A percentile compares a stretch with the other conserved stretches of the same genome.
Conservation (phyloP, 1,140 invertebrate species). For the Drosophila repleta region DNA sequence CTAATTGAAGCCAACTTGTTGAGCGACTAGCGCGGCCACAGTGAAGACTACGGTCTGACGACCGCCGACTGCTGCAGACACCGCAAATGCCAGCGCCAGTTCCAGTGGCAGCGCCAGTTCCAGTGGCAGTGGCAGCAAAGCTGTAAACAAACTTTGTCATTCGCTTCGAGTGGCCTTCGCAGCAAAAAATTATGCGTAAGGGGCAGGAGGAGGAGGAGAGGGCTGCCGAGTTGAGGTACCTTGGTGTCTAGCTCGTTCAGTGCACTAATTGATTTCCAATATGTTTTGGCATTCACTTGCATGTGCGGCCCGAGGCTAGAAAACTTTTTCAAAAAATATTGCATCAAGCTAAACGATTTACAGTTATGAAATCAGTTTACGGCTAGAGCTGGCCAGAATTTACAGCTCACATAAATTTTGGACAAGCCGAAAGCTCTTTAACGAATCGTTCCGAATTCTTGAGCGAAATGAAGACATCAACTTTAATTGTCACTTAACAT, state of each 20-base stretch:
- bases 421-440: not conserved
- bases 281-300: constrained; percentile 48
- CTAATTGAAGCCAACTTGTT: constrained; percentile 78
- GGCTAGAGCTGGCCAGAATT: not conserved
- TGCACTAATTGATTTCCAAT: constrained; percentile 70
- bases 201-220: not conserved
- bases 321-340: constrained; percentile 9
- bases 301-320: constrained; percentile 12
- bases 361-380: constrained; percentile 4
- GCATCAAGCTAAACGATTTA: constrained; percentile 12
- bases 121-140: constrained; percentile 34
- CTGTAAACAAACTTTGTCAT: constrained; percentile 55
- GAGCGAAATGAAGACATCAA: constrained; percentile 59
- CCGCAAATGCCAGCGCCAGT: constrained; percentile 55
- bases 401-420: not conserved
- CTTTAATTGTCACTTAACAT: constrained; percentile 73
- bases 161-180: constrained; percentile 21
- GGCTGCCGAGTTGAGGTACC: not conserved
- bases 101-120: constrained; percentile 34
- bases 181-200: constrained; percentile 53
- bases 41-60: constrained; percentile 3
- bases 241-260: constrained; percentile 44
- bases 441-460: constrained; percentile 48
- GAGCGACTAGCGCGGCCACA: constrained; percentile 41
- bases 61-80: constrained; percentile 13